phyloP scores from a whole-genome alignment of 2,113 vertebrate species.

The zebrafish (Danio rerio) region GRCz12tu NC_133192.1:15164001-15164500 shows the following conservation, averaged over 20 bases:
- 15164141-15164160: slow-evolving; percentile 9
- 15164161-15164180: background rate
- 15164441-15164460: too few relatives aligned
- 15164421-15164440: too few relatives aligned
- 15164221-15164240: background rate
- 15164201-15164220: background rate
- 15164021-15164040: slow-evolving; percentile 22
- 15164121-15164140: background rate
- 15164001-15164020: slow-evolving; percentile 32
- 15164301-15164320: too few relatives aligned
- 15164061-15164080: slow-evolving; percentile 34
- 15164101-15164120: slow-evolving; percentile 4
- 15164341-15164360: too few relatives aligned
- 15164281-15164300: background rate
- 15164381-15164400: too few relatives aligned
- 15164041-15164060: slow-evolving; percentile 29
- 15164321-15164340: too few relatives aligned
- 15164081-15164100: background rate
- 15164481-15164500: too few relatives aligned
- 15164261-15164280: background rate
- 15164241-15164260: background rate
- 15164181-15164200: background rate
- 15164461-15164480: too few relatives aligned
- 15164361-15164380: background rate
- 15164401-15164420: too few relatives aligned